Evolutionary conservation across 2,888 invertebrate species (phyloP), one percentile per base, ranked within the genome.

Genomic region (Idaea dimidiata): DNA sequence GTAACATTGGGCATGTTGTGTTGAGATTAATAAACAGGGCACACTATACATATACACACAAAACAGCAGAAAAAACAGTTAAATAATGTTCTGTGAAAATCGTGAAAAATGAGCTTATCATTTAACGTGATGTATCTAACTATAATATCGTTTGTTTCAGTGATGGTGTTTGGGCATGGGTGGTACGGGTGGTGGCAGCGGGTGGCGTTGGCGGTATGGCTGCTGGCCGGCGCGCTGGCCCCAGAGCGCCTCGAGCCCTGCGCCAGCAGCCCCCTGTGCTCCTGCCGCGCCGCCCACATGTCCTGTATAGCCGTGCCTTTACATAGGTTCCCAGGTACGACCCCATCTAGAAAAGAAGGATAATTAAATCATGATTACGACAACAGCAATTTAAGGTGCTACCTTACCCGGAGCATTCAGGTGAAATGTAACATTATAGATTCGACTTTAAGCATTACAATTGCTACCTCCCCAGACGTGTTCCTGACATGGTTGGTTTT

Each of bases 261-360:
- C 84, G 93, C 93, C 66, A 94, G 94, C 86, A 96, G 95, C 86
- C 94, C 95, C 31, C 94, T 95, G 87, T 96, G 95, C 86, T 93
- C 94, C 73, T 96, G 96, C 84, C 94, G 94, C 78, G 86, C 93
- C 56, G 93, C 94, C 72, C 94, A 95, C 82, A 94, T 95, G 89
- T 95, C 94, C 77, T 96, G 96, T 82, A 93, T 95, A 72, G 95
- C 95, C 54, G 95, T 95, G 66, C 95, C 95, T n/a, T 93, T 96
- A 75, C 95, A 95, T 77, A 94, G 94, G 80, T 94, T 95, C 80
- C 95, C 96, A 87, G 95, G 95, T 95, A 89, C 43, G 10, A 43
- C 14, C 2, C 10, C 14, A 43, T 43, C 43, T 8, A 43, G 43
- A 43, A 8, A 3, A 43, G 10, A 43, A 10, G 5, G 10, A 43